Evolutionary conservation across 35 echinoderm and acorn worm genomes (phyloP).

Genomic region (Ptychodera flava): DNA sequence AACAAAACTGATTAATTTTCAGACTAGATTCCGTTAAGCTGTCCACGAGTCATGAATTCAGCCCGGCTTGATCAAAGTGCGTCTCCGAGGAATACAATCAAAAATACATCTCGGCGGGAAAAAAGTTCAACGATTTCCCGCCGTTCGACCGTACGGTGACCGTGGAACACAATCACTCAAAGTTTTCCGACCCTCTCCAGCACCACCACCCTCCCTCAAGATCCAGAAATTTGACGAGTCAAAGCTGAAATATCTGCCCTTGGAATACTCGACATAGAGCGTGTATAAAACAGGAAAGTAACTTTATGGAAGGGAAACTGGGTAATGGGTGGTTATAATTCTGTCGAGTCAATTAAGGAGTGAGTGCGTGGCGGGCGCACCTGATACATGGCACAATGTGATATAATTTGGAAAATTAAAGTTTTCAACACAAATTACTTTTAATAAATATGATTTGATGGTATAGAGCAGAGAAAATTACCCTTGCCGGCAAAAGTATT

Average conservation of each 20-base stretch:
- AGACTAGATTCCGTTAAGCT: not conserved
- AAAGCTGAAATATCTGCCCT: too few relatives aligned
- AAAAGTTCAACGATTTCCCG: too few relatives aligned
- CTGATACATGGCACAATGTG: not conserved
- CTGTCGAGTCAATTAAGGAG: not conserved
- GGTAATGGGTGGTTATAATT: not conserved
- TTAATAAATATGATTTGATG: not conserved
- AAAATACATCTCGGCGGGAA: too few relatives aligned
- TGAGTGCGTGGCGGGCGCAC: not conserved
- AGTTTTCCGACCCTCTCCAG: too few relatives aligned
- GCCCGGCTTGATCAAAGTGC: too few relatives aligned
- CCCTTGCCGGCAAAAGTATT: not conserved
- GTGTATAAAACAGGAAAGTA: not conserved
- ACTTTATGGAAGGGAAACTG: not conserved
- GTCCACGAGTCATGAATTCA: too few relatives aligned
- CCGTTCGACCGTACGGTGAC: too few relatives aligned
- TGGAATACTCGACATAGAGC: not conserved
- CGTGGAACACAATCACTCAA: too few relatives aligned
- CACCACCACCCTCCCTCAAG: too few relatives aligned
- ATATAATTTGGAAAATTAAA: not conserved
- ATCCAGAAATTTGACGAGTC: too few relatives aligned
- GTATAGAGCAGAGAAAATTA: not conserved
- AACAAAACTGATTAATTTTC: not conserved
- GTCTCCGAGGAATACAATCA: too few relatives aligned
- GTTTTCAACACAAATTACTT: constrained; percentile 2